A percentile compares a stretch with the other conserved stretches of the same genome.
Conservation (phyloP, 2,888 invertebrate genomes). For the Epinotia bilunana region DNA sequence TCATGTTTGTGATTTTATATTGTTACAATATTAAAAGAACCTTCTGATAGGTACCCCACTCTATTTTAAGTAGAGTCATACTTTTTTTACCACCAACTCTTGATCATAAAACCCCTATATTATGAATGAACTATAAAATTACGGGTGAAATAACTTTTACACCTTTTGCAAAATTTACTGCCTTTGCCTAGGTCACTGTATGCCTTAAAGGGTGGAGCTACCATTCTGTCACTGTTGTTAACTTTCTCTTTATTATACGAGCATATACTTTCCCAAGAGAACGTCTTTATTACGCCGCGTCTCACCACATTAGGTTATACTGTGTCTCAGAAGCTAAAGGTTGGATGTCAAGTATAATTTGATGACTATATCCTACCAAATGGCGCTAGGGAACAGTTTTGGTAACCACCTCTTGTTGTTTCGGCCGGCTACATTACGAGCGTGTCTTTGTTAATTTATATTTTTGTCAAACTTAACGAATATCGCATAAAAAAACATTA, state of each 20-base stretch:
- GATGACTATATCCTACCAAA: background rate
- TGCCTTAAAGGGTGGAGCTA: background rate
- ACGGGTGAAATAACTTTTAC: constrained; percentile 10
- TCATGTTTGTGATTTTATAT: background rate
- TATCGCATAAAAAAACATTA: too few relatives aligned
- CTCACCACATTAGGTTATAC: constrained; percentile 17
- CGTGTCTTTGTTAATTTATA: background rate
- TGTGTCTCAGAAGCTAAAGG: background rate
- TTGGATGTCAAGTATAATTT: background rate
- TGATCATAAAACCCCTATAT: constrained; percentile 8
- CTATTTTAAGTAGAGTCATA: background rate
- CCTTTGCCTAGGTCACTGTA: constrained; percentile 3
- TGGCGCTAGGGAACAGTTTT: background rate
- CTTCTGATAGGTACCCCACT: background rate
- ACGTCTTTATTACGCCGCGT: constrained; percentile 21
- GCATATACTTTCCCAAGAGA: constrained; percentile 10
- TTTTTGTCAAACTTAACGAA: background rate
- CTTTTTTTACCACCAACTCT: constrained; percentile 3
- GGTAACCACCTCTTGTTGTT: background rate
- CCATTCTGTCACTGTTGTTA: constrained; percentile 14
- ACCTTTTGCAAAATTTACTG: constrained; percentile 17
- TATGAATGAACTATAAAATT: constrained; percentile 29
- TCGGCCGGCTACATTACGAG: background rate
- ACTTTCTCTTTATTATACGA: constrained; percentile 12
- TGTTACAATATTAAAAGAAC: background rate